Conservation (phyloP, 1,140 invertebrate species). For the Hermatobates lingyangjiaoensis region DNA sequence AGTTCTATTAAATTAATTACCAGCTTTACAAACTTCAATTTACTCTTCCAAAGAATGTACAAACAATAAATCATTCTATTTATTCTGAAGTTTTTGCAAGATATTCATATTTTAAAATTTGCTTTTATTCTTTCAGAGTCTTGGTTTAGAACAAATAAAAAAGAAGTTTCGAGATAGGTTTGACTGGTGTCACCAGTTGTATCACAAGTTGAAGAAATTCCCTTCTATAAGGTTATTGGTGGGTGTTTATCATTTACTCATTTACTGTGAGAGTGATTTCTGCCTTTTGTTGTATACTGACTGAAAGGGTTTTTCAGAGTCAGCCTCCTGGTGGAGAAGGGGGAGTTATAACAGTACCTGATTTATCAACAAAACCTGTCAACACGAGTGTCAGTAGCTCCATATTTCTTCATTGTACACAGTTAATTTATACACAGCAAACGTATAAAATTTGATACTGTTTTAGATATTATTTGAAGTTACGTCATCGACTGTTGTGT, state of each 20-base stretch:
- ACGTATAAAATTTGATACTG: conserved; percentile 17
- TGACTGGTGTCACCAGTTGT: conserved; percentile 49
- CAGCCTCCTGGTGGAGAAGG: conserved; percentile 47
- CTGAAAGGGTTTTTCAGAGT: conserved; percentile 38
- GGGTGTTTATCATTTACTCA: no score
- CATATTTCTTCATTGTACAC: conserved; percentile 4
- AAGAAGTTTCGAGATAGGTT: conserved; percentile 52
- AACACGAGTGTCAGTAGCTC: conserved; percentile 36
- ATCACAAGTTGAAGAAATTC: conserved; percentile 48
- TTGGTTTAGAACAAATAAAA: conserved; percentile 56
- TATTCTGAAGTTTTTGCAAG: no score
- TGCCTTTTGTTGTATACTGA: no score
- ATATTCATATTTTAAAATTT: no score
- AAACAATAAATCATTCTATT: no score
- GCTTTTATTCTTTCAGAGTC: conserved; percentile 22
- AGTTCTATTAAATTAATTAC: no score
- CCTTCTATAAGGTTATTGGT: conserved; percentile 53
- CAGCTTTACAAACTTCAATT: no score
- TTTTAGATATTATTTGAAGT: conserved; percentile 53
- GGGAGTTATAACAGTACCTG: conserved; percentile 37
- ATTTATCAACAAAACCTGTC: conserved; percentile 41
- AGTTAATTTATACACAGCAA: conserved; percentile 21
- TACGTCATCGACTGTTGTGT: conserved; percentile 64
- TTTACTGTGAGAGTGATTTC: no score
- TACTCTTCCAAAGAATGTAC: no score